Base-by-base conservation (phyloP, 2,888 invertebrate genomes). In the Ochropacha duplaris region DNA sequence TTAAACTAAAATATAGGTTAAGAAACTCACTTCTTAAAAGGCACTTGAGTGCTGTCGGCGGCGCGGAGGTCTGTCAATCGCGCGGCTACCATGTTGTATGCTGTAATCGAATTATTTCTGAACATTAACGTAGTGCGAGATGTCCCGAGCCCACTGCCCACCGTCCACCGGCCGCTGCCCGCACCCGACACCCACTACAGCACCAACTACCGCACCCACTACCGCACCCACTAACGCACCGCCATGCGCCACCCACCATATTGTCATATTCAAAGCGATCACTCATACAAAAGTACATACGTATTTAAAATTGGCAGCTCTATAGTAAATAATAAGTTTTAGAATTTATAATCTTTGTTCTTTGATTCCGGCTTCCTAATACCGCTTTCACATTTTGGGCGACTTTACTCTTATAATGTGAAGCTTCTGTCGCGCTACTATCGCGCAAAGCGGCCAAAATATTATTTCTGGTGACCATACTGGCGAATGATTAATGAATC, bases 51-150 rank as follows among this genome's bases (percentile, higher is more conserved):
- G 96, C 97, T 96, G 94, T 96, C 95, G 90, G 98, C 97, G 92
- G 98, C 98, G 93, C 98, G 96, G 83, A 97, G 95, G 93, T 98
- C 98, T 79, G 98, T 97, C 89, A 98, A 96, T 90, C 98, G 96
- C 95, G 98, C 98, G 93, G 98, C 97, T 95, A 98, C 98, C 98
- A 98, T 98, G 95, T 98, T 98, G 95, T 98, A 98, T 94, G 98
- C 98, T 98, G 96, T 93, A 97, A 96, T 92, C 95, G 95, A 92
- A 95, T 95, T 86, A 95, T 95, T 94, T 95, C 95, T 95, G 80
- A 76, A 88, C 82, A 90, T 93, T 89, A 93, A 90, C 84, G 91
- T 81, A 85, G 90, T 87, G 90, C 72, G 81, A 76, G 68, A 61
- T 61, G 56, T 57, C 60, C 65, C 56, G 9, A 44, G 44, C 22